Base-by-base conservation (phyloP, 2,888 invertebrate species). In the Sarcophaga carnaria region DNA sequence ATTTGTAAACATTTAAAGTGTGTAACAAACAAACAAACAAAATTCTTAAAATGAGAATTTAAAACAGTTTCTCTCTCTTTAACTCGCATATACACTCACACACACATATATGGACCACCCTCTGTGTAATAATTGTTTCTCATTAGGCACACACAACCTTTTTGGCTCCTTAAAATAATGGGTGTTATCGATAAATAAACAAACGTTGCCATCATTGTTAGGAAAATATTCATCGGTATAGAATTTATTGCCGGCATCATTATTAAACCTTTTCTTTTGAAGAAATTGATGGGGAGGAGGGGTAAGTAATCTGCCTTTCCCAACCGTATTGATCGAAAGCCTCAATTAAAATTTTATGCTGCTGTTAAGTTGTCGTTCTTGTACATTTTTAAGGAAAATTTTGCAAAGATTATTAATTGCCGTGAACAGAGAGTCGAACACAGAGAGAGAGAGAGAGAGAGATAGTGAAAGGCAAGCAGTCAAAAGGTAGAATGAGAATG, bases 1-100 rank as follows among this genome's bases (percentile, higher is more conserved):
- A 77, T 72, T 83, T 77, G 8, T 64, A 20, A 77, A 77, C 12
- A 64, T 59, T 76, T 60, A 37, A 67, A 72, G n/a, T 60, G 11
- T 66, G 60, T 49, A 83, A 27, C 71, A 62, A 60, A 66, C 37
- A 37, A 37, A 27, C 27, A 27, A 27, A 27, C 22, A 22, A 22
- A 37, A 27, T 37, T 37, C 45, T 71, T 12, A 37, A 64, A 67
- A 54, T 54, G 54, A 54, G 4, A 14, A 54, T 54, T 54, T 12
- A 54, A 54, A 54, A 54, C 54, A 54, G 11, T 12, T 54, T 54
- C 54, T 54, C 54, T 14, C 54, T 54, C 4, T 54, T 22, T 22
- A 22, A 22, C 1, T 22, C 54, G 14, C 14, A 14, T 8, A 54
- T 0, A 54, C 54, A 14, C 54, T 14, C 14, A 14, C 14, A 54